Percentiles rank a stretch among this genome's conserved stretches.
These are phyloP conservation scores for Tiliqua scincoides DNA, from an alignment of 2,113 vertebrate species.

Conservation along the genomic window DNA sequence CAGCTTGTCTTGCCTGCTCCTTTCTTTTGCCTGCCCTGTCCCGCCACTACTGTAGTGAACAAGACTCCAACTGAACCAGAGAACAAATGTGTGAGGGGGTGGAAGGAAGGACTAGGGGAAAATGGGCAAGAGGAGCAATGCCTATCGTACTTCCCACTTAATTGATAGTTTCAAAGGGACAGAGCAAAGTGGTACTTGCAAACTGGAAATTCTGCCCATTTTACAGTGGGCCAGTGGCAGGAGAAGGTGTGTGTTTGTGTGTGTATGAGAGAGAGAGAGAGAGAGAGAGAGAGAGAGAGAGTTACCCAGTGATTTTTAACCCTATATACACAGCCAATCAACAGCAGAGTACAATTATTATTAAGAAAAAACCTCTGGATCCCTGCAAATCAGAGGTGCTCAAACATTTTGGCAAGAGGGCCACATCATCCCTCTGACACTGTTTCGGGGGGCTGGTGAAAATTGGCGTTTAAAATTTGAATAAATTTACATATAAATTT, in stretches of 20 bases:
- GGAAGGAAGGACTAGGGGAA: neutral
- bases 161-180: neutral
- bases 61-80: neutral
- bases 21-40: neutral
- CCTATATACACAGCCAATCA: neutral
- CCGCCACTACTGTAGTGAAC: neutral
- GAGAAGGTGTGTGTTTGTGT: neutral
- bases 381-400: too few relatives aligned
- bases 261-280: too few relatives aligned
- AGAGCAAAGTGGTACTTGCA: neutral
- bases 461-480: too few relatives aligned
- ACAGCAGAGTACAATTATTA: neutral
- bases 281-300: too few relatives aligned
- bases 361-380: neutral
- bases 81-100: neutral
- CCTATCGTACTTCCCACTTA: neutral
- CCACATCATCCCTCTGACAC: too few relatives aligned
- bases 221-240: neutral
- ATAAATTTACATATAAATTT: too few relatives aligned
- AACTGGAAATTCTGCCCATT: neutral
- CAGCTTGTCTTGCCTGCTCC: too few relatives aligned
- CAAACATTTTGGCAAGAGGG: too few relatives aligned
- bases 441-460: too few relatives aligned
- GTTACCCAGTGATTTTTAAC: neutral
- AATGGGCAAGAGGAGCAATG: neutral